These are phyloP conservation scores for Xenotilapia flavipinnis DNA, from an alignment of 2,113 vertebrate genomes.

Conservation along the genomic window DNA sequence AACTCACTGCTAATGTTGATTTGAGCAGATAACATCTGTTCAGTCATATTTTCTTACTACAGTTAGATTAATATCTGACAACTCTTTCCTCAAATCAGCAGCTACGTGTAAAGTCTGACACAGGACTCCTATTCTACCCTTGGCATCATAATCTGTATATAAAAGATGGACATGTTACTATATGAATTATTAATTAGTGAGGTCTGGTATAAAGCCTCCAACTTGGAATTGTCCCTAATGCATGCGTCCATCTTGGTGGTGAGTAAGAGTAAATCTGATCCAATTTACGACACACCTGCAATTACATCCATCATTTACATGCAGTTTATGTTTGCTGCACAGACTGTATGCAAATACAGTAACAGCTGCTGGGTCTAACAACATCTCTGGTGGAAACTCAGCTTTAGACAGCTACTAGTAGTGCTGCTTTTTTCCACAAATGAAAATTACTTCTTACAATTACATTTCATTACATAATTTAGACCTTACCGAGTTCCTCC, in stretches of 20 bases:
- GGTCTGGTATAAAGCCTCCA: not conserved
- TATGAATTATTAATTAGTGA: not conserved
- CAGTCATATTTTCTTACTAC: not conserved
- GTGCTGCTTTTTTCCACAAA: not conserved
- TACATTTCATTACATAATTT: not conserved
- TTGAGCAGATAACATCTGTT: not conserved
- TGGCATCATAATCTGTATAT: not conserved
- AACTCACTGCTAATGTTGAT: not conserved
- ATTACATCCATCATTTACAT: not conserved
- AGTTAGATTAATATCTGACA: not conserved
- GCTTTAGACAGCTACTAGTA: not conserved
- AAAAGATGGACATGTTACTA: not conserved
- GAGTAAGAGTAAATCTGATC: not conserved
- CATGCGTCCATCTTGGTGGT: not conserved
- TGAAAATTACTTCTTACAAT: not conserved
- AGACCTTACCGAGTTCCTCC: constrained; percentile 86
- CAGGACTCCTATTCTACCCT: not conserved
- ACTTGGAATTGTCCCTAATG: not conserved
- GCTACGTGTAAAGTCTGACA: not conserved
- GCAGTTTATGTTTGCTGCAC: not conserved
- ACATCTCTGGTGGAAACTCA: not conserved
- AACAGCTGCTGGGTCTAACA: not conserved
- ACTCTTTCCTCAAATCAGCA: not conserved
- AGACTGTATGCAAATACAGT: not conserved
- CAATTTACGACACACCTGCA: not conserved